phyloP scores from a whole-genome alignment of 2,888 invertebrate genomes.

The Oscheius sp. region DNA sequence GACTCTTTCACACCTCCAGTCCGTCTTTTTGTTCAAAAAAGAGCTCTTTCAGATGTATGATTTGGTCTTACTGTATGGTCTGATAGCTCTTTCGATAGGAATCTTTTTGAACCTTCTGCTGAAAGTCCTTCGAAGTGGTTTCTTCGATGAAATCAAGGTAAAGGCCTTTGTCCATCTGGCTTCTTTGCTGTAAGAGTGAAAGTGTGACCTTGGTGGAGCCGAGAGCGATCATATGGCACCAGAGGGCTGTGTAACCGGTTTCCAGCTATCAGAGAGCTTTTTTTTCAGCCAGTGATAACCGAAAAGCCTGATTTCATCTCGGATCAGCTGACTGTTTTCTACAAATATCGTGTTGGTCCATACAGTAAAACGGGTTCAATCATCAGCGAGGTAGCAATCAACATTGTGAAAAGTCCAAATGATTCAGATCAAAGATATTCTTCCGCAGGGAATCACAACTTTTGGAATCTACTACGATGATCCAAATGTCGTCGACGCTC shows the following conservation, averaged over 20 bases:
- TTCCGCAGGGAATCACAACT: conserved; percentile 41
- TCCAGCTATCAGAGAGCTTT: not conserved
- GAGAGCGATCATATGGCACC: not conserved
- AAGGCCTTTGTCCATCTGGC: not conserved
- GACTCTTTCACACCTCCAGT: not conserved
- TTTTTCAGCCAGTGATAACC: conserved; percentile 16
- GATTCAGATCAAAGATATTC: conserved; percentile 32
- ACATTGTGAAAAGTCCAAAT: not conserved
- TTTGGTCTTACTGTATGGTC: conserved; percentile 25
- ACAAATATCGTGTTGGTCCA: conserved; percentile 59
- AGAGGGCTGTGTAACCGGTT: not conserved
- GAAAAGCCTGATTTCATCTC: conserved; percentile 15
- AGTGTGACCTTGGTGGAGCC: not conserved
- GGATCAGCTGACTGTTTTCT: conserved; percentile 47
- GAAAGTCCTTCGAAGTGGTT: conserved; percentile 47
- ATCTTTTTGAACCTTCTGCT: conserved; percentile 47
- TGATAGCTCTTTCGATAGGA: conserved; percentile 43
- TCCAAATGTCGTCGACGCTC: conserved; percentile 39
- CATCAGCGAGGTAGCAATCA: conserved; percentile 40
- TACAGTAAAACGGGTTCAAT: conserved; percentile 38
- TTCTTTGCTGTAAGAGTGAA: not conserved
- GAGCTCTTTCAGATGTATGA: conserved; percentile 20
- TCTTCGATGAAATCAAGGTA: conserved; percentile 45
- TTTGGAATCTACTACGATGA: conserved; percentile 64
- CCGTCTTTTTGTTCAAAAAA: not conserved